These are phyloP conservation scores for Panthera uncia DNA, from an alignment of 2,113 vertebrate genomes.

Conservation along the genomic window DNA sequence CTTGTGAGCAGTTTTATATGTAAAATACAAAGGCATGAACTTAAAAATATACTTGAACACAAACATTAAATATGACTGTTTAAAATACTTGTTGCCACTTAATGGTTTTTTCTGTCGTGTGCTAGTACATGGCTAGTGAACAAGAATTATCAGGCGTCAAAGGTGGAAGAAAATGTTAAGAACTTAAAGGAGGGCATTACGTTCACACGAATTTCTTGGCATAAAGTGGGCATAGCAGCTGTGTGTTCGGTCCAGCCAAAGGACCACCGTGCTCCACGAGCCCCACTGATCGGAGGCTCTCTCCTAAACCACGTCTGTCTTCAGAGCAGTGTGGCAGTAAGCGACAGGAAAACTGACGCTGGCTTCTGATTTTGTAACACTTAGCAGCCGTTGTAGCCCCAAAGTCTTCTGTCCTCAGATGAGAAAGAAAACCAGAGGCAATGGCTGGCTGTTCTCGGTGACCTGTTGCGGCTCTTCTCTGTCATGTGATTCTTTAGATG, in stretches of 20 bases:
- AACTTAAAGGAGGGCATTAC: background rate
- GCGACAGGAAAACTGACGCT: background rate
- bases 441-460: background rate
- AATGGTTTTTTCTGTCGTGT: background rate
- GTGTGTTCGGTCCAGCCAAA: background rate
- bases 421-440: background rate
- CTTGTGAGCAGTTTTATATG: background rate
- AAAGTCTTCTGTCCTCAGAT: background rate
- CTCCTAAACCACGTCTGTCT: background rate
- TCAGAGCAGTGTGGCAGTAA: background rate
- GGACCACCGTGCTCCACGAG: background rate
- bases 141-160: background rate
- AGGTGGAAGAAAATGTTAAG: background rate
- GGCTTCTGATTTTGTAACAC: background rate
- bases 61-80: constrained; percentile 37
- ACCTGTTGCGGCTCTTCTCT: background rate
- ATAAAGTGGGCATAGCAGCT: background rate
- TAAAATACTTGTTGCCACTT: constrained; percentile 16
- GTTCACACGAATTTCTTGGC: background rate
- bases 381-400: background rate
- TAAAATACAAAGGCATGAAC: background rate
- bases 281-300: background rate
- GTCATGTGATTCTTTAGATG: background rate
- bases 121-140: background rate
- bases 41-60: constrained; percentile 4